Percentiles rank a stretch among this genome's conserved stretches.
Conservation (phyloP, 2,797 vertebrate species). For the Meriones psammophilus region DNA sequence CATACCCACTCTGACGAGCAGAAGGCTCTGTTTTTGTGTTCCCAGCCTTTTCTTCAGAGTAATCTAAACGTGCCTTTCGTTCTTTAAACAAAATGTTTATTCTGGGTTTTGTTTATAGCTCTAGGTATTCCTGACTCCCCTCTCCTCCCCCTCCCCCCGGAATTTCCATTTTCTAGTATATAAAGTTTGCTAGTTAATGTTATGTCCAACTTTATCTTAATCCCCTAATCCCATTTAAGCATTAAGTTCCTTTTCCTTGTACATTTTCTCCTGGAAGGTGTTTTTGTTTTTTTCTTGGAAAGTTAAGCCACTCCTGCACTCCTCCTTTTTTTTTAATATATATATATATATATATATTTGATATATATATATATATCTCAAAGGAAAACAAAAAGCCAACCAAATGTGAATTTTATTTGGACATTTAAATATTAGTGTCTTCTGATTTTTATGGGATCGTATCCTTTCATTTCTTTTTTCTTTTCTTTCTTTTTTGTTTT, state of each 20-base stretch:
- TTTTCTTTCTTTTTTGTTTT: neutral
- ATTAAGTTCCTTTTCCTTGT: neutral
- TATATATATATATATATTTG: too few species aligned
- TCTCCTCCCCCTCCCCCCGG: neutral
- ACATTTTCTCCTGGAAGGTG: neutral
- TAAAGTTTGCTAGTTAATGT: constrained; percentile 7
- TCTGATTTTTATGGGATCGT: neutral
- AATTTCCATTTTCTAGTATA: constrained; percentile 52
- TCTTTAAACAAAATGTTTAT: constrained; percentile 8
- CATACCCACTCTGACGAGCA: too few species aligned
- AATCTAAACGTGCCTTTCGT: neutral
- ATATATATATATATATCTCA: too few species aligned
- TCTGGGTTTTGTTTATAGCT: too few species aligned
- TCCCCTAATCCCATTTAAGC: constrained; percentile 9
- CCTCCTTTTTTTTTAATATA: neutral
- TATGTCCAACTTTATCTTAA: neutral
- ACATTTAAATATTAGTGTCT: constrained; percentile 10
- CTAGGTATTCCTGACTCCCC: neutral
- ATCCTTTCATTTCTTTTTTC: neutral
- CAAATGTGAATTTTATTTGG: constrained; percentile 30
- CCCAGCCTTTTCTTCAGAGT: neutral
- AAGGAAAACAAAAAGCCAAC: neutral
- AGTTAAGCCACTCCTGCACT: neutral
- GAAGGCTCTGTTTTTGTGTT: neutral
- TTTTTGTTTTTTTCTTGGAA: neutral